A percentile compares a stretch with the other conserved stretches of the same genome.
Conservation (phyloP, 2,888 invertebrate species). For the Eilema griseolum region DNA sequence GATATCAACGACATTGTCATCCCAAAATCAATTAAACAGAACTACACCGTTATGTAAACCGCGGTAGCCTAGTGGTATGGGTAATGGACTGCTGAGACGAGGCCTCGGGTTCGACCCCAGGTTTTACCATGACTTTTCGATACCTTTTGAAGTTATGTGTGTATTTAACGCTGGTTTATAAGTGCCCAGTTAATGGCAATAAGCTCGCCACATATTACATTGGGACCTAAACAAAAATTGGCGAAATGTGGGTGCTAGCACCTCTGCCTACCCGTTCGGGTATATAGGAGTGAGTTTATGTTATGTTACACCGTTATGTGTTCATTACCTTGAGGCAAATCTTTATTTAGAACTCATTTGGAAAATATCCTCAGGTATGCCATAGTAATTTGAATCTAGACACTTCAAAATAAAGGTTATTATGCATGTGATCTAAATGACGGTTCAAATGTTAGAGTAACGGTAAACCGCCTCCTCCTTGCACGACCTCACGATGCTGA, state of each 20-base stretch:
- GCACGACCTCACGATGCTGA: constrained; percentile 50
- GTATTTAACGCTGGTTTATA: too few species aligned
- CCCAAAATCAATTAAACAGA: constrained; percentile 57
- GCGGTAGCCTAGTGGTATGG: too few species aligned
- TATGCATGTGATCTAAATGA: constrained; percentile 44
- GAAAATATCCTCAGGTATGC: constrained; percentile 16
- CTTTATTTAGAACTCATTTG: constrained; percentile 41
- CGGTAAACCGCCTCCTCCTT: constrained; percentile 62
- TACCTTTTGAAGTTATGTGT: too few species aligned
- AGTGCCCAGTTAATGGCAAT: too few species aligned
- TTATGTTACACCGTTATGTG: constrained; percentile 54
- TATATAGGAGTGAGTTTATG: too few species aligned
- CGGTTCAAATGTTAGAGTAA: constrained; percentile 55
- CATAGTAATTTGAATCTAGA: constrained; percentile 25
- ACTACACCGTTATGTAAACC: constrained; percentile 54
- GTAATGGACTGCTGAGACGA: too few species aligned
- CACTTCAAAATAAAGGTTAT: constrained; percentile 24
- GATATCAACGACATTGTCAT: constrained; percentile 48
- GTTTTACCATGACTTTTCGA: too few species aligned
- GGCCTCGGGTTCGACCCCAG: too few species aligned
- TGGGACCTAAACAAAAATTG: too few species aligned
- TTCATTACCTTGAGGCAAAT: constrained; percentile 55
- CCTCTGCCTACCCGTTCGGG: too few species aligned
- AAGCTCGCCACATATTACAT: too few species aligned
- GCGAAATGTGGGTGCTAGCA: too few species aligned